Conservation (phyloP, 2,113 vertebrate genomes). For the Oophaga pumilio region DNA sequence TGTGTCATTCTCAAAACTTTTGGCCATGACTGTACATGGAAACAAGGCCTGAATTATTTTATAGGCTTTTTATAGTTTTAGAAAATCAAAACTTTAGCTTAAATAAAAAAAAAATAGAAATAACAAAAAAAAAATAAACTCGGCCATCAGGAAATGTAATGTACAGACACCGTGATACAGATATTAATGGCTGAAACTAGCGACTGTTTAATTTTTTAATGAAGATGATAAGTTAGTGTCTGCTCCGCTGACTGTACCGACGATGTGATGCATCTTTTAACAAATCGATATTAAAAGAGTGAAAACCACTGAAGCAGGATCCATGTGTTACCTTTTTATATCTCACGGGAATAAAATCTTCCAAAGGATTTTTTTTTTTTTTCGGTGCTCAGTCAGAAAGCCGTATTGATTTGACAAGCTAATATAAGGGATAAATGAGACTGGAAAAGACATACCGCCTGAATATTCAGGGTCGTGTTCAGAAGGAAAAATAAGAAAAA, state of each 20-base stretch:
- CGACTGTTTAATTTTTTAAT: slow-evolving; percentile 35
- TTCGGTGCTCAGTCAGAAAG: slow-evolving; percentile 2
- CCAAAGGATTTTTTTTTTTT: background rate
- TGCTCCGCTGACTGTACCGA: background rate
- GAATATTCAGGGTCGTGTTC: background rate
- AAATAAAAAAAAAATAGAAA: background rate
- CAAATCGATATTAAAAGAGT: slow-evolving; percentile 9
- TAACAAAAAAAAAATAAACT: background rate
- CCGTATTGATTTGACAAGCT: slow-evolving; percentile 9
- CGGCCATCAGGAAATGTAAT: background rate
- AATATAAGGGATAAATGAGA: background rate
- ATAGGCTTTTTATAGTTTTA: background rate
- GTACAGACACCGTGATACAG: background rate
- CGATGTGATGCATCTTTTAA: slow-evolving; percentile 23
- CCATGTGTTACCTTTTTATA: slow-evolving; percentile 5
- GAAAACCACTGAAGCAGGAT: background rate
- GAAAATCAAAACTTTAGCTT: background rate
- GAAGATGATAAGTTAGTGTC: background rate
- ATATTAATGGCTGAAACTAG: slow-evolving; percentile 27
- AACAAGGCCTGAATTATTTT: background rate
- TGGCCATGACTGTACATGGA: no score
- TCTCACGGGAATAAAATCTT: slow-evolving; percentile 4
- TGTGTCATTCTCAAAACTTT: no score
- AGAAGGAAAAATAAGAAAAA: no score
- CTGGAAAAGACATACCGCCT: background rate